Evolutionary conservation across 2,113 vertebrate genomes (phyloP), one percentile per base, ranked within the genome.

Genomic region (Etia nguti): DNA sequence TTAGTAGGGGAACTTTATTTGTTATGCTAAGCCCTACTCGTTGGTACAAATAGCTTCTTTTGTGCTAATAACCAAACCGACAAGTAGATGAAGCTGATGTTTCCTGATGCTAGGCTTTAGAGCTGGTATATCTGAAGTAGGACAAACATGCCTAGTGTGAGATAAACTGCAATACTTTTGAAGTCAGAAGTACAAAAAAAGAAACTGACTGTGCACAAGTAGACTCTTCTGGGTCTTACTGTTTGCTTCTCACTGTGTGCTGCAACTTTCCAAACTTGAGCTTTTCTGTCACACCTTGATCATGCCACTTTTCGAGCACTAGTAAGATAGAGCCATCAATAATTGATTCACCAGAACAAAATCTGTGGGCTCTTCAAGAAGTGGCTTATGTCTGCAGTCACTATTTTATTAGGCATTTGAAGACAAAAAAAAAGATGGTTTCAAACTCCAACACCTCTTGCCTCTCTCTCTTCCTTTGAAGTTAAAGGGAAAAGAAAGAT

Each of bases 301-400:
- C 88, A 88, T 24, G n/a, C 73, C 77, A 38, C 31, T 86, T 90
- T 79, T 82, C 43, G 46, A 4, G 81, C 77, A 50, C 43, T 79
- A 81, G 79, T 65, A 59, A 82, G 60, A 87, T 50, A 18, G 31
- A 82, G 85, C 73, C 22, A 86, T 94, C 80, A 90, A 93, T 94
- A 90, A 92, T 92, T 91, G 62, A 94, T 93, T 80, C 38, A 6
- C 12, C 82, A 56, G 70, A 82, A 89, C 36, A 87, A 80, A 89
- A 82, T 46, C 65, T 79, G 56, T 73, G 80, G 12, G 41, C 56
- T 85, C 52, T 86, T 90, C n/a, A 86, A 86, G 83, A 54, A 38
- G n/a, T n/a, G 80, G 82, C 80, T 81, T 62, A 26, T 79, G 54
- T 88, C 31, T 85, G 79, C 83, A 43, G 38, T 55, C 46, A 15